Evolutionary conservation across 2,113 vertebrate species (phyloP), one percentile per base, ranked within the genome.

Genomic region (Crypturellus undulatus): DNA sequence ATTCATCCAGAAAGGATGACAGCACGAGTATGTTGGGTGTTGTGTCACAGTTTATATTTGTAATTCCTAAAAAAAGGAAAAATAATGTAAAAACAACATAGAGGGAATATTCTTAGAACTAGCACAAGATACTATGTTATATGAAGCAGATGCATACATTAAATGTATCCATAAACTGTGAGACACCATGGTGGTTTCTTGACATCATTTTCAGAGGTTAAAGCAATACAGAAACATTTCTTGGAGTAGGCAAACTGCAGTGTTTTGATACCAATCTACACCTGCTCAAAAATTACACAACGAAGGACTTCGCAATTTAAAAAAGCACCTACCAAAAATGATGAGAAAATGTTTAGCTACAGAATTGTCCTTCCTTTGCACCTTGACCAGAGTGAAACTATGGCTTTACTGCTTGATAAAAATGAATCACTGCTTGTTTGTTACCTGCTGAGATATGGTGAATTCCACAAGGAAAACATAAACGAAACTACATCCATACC

Each of bases 21-120:
- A 97, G 59, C 3, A 0, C 0, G 34, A 90, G 15, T 4, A 2
- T 1, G 0, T 0, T 0, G 4, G 85, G 92, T 64, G n/a, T 34
- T 7, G 17, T 3, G 12, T 95, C 93, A 90, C 96, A 97, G 38
- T 32, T n/a, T 72, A 97, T 87, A 11, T 8, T 90, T 58, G 96
- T 96, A 20, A 1, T 65, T 86, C 65, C 96, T 97, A 20, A 45
- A 91, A 92, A 76, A 80, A 60, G 17, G 60, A 63, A 76, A 78
- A 49, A 43, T 94, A 67, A 92, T 0, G 16, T 36, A 71, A 30
- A 78, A 80, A 71, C 0, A 3, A 54, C 54, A 65, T 4, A 71
- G 25, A 69, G 26, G 24, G 4, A 54, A 28, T 26, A 26, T 14
- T 40, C 58, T 49, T 59, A 84, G 65, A 72, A 72, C 56, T 0